Evolutionary conservation across 2,888 invertebrate genomes (phyloP), one percentile per base, ranked within the genome.

Genomic region (Clepsis dumicolana): DNA sequence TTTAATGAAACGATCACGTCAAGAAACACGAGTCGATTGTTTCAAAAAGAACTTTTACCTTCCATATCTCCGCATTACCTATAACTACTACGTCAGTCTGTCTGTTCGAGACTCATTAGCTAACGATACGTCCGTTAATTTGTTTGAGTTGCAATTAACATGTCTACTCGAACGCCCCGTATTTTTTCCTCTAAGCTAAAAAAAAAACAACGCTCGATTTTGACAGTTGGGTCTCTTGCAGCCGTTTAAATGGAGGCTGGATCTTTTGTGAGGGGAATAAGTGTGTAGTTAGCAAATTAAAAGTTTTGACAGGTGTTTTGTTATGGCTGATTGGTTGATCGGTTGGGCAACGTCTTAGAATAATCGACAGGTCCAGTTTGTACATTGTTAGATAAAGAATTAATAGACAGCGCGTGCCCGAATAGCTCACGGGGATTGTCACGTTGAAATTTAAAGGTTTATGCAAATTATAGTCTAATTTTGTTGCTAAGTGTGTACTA

Each of bases 81-180:
- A 60, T 50, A 59, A 27, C 57, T 72, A 70, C 77, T 72, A 75
- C 75, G 77, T 72, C 73, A 71, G 62, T 73, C 75, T 70, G 75
- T 76, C 77, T 78, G 80, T 80, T 78, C 75, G 74, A 77, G 77
- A 74, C 86, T 90, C 89, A 90, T 91, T 90, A 90, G 86, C 86
- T 77, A 85, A 76, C 84, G 86, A 90, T 91, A 88, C 80, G 81
- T 84, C 85, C 83, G 86, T 89, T 90, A 88, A 89, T 89, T 89
- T 90, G 88, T 91, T 90, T 90, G 87, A 88, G 82, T 86, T 89
- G 89, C 88, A 91, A 91, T 91, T 90, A 91, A 88, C 87, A 81
- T 87, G 87, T 88, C 90, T 80, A 82, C 85, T 78, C 83, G 85
- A 83, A 88, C 78, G 85, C 77, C 83, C 81, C 78, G 75, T 74